Evolutionary conservation across 2,797 vertebrate species (phyloP).

Genomic region (Tiaroga cobitis): DNA sequence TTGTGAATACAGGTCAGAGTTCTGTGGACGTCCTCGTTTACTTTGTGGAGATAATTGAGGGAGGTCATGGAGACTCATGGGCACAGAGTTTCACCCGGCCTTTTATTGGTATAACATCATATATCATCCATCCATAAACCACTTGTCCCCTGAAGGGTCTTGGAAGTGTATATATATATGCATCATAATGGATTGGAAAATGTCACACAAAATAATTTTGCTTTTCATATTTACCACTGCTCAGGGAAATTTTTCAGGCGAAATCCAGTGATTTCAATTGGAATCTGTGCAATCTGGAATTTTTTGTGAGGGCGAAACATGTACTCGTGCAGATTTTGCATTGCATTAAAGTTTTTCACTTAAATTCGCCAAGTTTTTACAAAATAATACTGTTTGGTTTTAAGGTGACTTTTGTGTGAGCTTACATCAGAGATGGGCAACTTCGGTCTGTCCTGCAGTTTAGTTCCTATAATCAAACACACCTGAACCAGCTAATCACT

Average conservation of each 20-base stretch:
- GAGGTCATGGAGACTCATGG: constrained; percentile 61
- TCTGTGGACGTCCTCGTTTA: constrained; percentile 67
- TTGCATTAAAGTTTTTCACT: not conserved
- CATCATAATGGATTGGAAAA: not conserved
- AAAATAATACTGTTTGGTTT: not conserved
- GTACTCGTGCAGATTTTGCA: not conserved
- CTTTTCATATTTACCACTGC: no score
- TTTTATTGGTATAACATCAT: constrained; percentile 62
- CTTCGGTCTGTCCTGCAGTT: not conserved
- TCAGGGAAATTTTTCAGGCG: accelerated
- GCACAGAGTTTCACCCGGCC: constrained; percentile 67
- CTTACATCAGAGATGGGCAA: not conserved
- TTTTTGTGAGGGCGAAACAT: not conserved
- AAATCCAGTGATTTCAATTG: no score
- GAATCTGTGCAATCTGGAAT: not conserved
- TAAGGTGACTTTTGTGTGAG: not conserved
- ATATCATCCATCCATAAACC: not conserved
- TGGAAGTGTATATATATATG: not conserved
- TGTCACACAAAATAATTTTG: no score
- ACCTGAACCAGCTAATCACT: not conserved
- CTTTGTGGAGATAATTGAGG: constrained; percentile 65
- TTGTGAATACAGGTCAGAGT: constrained; percentile 68
- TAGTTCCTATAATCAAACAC: not conserved
- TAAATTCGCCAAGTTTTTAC: not conserved
- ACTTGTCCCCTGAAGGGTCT: not conserved